Conservation (phyloP, 2,113 vertebrate genomes). For the Platysternon megacephalum region DNA sequence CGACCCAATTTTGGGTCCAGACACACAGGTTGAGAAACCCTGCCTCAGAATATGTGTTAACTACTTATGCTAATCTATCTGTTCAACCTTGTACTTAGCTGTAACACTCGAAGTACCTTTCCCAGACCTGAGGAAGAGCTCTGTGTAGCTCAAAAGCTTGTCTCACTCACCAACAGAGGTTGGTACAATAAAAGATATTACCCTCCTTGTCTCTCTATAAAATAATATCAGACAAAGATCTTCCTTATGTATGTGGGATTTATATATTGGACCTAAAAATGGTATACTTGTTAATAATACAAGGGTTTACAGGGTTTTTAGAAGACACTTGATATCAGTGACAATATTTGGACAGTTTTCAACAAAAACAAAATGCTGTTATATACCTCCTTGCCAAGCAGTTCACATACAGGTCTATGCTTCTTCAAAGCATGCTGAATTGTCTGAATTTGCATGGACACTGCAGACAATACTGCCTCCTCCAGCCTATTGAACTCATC, state of each 20-base stretch:
- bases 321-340: neutral
- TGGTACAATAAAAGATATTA: neutral
- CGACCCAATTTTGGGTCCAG: neutral
- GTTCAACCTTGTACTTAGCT: neutral
- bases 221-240: neutral
- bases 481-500: constrained; percentile 98
- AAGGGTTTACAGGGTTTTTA: neutral
- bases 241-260: neutral
- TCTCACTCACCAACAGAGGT: neutral
- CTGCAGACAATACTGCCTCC: constrained; percentile 94
- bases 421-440: constrained; percentile 96
- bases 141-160: neutral
- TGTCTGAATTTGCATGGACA: constrained; percentile 98
- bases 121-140: neutral
- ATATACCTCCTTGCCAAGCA: constrained; percentile 93
- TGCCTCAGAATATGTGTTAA: neutral
- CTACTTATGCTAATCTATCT: neutral
- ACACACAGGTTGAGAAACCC: neutral
- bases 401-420: constrained; percentile 87
- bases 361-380: neutral
- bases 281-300: neutral
- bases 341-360: neutral
- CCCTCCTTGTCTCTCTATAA: neutral
- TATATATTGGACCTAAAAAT: neutral
- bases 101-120: neutral